Evolutionary conservation across 2,113 vertebrate genomes (phyloP), one percentile per base, ranked within the genome.

Genomic region (Antennarius striatus): DNA sequence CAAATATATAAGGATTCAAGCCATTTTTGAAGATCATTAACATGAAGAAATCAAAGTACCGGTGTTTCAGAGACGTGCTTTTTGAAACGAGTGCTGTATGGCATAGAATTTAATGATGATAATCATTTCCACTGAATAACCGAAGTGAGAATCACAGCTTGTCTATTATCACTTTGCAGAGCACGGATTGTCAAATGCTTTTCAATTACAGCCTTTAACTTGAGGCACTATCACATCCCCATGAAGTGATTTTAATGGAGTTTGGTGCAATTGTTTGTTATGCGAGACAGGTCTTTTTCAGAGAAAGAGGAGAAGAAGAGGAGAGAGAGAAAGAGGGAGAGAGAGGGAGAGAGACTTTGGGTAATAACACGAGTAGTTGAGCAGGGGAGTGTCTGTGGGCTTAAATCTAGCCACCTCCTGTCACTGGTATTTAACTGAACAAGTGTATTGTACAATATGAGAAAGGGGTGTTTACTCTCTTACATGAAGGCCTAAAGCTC

Each of bases 121-220:
- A 73, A 86, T 89, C 81, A 82, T 84, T 84, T 84, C 80, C 61
- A 71, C 83, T 75, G 85, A 89, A 86, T 86, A 86, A 82, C 81
- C 73, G 69, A 76, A 81, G 76, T 69, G 85, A 85, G 82, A 85
- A 69, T 86, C 82, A 71, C 81, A 80, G 87, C 86, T 87, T 86
- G 90, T 86, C 90, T 87, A 73, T 82, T 88, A 84, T 81, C 67
- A 50, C 81, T 85, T 85, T 83, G 74, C 71, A 66, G 81, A 81
- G 77, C 69, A 68, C 76, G 80, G 74, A 89, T 88, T 88, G 88
- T 88, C 86, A 89, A 89, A 89, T 85, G 83, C 72, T 80, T 90
- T 91, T 89, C 85, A 88, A 85, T 90, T 88, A 88, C 81, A 88
- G 81, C 76, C 82, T 89, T 82, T 88, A 85, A 90, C 88, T 89